phyloP scores from a whole-genome alignment of 2,113 vertebrate species.

The Limanda limanda region DNA sequence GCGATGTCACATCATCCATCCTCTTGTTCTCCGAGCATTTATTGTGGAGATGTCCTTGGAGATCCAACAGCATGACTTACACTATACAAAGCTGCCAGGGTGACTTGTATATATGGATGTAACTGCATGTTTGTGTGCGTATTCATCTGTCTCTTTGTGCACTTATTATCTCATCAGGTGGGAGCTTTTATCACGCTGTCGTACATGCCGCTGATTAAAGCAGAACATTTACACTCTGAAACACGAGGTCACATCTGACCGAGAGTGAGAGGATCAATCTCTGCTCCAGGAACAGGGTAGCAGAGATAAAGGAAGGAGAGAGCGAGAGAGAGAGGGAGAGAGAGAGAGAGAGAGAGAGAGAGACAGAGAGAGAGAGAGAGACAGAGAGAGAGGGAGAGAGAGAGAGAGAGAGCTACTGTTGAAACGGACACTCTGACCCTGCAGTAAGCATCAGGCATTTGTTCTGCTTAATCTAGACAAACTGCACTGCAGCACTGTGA shows the following conservation, averaged over 20 bases:
- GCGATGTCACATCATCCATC: constrained; percentile 9
- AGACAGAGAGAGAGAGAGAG: not conserved
- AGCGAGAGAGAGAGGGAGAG: not conserved
- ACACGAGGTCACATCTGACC: no score
- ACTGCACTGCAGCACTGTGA: constrained; percentile 17
- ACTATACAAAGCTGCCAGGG: constrained; percentile 1
- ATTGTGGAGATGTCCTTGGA: constrained; percentile 28
- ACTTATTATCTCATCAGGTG: not conserved
- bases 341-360: not conserved
- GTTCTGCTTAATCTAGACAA: constrained; percentile 18
- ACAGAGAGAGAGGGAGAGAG: not conserved
- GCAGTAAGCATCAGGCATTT: constrained; percentile 22
- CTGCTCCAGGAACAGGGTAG: not conserved
- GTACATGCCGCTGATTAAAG: no score
- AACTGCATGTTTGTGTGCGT: not conserved
- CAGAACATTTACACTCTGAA: no score
- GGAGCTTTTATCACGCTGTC: not conserved
- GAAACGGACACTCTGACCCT: constrained; percentile 16
- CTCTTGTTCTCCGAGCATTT: constrained; percentile 8
- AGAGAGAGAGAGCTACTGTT: not conserved
- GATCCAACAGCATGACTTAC: constrained; percentile 8
- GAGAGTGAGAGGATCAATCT: no score
- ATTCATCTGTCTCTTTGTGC: not conserved
- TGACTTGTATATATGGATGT: not conserved
- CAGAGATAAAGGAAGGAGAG: not conserved